Base-by-base conservation (phyloP, 2,797 vertebrate genomes). In the Sebastes diploproa region DNA sequence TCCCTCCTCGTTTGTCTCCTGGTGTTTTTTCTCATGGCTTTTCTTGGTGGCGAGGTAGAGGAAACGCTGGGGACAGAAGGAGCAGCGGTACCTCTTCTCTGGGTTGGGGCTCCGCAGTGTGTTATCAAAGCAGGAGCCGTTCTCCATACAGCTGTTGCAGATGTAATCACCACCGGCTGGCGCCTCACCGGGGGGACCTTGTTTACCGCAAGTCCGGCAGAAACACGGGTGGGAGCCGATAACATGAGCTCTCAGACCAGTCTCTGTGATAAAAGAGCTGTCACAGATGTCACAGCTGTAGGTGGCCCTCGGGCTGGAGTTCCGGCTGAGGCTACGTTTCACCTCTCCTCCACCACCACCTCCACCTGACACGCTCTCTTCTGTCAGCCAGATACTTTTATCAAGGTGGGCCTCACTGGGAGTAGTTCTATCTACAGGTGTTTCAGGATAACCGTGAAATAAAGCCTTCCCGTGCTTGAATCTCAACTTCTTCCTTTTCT, bases 21-120 rank as follows among this genome's bases (percentile, higher is more conserved):
- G 71, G 52, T 99, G 98, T 85, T 97, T 98, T 92, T 97, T 97
- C 91, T 99, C 98, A 0, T 99, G 98, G 89, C 98, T 99, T 85
- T 94, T 97, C 93, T 99, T 99, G 29, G 98, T 99, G 87, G 97
- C 97, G 34, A 99, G 97, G 78, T 99, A 99, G 63, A 99, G 95
- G 90, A 99, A 99, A 20, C 98, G 96, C 94, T 98, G 97, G 4
- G 98, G 97, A 92, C 98, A 99, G 94, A 97, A 99, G 81, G 98
- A 97, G 88, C 98, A 99, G 84, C 96, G 96, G 81, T 98, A 99
- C 30, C 96, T 97, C 86, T 99, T 99, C 86, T 99, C 98, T 13
- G 95, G 97, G 11, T 96, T 98, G 79, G 97, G 96, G 89, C 97
- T 99, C 61, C 96, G 94, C 29, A 96, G 91, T 0, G 96, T 95